These are phyloP conservation scores for Epinephelus awoara DNA, from an alignment of 2,797 vertebrate species.

Conservation along the genomic window DNA sequence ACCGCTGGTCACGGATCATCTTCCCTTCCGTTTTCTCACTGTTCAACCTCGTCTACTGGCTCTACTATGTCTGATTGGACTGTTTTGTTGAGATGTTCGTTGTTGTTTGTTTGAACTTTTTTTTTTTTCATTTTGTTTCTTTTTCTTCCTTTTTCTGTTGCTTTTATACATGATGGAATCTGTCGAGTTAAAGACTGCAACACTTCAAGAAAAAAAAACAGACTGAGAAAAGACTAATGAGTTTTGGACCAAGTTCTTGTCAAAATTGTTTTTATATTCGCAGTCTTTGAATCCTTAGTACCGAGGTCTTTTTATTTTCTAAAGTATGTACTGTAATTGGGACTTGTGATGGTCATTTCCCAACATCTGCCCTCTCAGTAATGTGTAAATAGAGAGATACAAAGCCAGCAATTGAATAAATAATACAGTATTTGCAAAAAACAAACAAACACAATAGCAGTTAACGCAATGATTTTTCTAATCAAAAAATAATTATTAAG, in stretches of 20 bases:
- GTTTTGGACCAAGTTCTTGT: conserved; percentile 73
- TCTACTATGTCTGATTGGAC: conserved; percentile 91
- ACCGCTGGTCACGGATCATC: conserved; percentile 97
- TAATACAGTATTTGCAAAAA: conserved; percentile 69
- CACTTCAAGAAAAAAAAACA: conserved; percentile 31
- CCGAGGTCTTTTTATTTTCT: conserved; percentile 72
- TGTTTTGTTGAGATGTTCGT: conserved; percentile 56
- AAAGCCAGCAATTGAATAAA: conserved; percentile 79
- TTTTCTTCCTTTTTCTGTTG: conserved; percentile 62
- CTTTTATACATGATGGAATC: conserved; percentile 72
- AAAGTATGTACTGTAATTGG: conserved; percentile 79
- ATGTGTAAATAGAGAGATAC: conserved; percentile 76
- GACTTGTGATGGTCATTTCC: conserved; percentile 73
- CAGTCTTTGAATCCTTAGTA: conserved; percentile 65
- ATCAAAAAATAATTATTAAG: conserved; percentile 21
- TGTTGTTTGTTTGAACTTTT: conserved; percentile 48
- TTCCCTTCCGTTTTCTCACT: conserved; percentile 96
- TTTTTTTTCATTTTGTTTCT: conserved; percentile 52
- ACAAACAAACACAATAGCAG: conserved; percentile 35
- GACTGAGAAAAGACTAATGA: conserved; percentile 59
- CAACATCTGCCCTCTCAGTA: conserved; percentile 66
- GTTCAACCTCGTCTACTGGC: conserved; percentile 97
- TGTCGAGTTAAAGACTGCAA: conserved; percentile 67
- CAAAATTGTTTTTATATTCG: conserved; percentile 75
- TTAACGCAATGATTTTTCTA: conserved; percentile 62